Evolutionary conservation across 2,888 invertebrate species (phyloP), one percentile per base, ranked within the genome.

Genomic region (Nasonia oneida): DNA sequence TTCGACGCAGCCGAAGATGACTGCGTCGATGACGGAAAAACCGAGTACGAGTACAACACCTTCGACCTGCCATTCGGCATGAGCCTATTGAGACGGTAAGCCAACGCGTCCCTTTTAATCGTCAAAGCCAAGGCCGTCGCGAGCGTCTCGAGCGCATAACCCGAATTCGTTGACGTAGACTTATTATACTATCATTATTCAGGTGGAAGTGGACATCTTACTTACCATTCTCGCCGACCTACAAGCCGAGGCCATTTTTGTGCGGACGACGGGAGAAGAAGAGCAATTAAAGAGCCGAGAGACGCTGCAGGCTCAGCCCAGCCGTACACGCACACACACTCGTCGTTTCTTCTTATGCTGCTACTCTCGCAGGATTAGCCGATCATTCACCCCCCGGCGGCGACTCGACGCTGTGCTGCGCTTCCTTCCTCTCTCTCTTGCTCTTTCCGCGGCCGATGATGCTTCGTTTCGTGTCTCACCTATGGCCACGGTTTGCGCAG

Each of bases 41-140:
- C 23, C 29, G 47, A 94, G 23, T 93, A 93, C 6, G 91, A 93
- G 0, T 94, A 94, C 8, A 94, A 94, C 89, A 96, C 96, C 0
- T 97, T 97, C 88, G 96, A 96, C 92, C 96, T 97, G 89, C 97
- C 97, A 0, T 91, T 95, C 73, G 97, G 96, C 88, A 97, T 97
- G 97, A 91, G 90, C 15, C 89, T 94, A 5, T 92, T 97, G 12
- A 94, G 95, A 89, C 95, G 94, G 96, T 96, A 90, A 89, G 47
- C 73, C 47, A 3, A 14, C 29, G 37, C 10, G 10, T 73, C 73
- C 12, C 12, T 37, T 42, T 47, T n/a, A 15, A 39, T 39, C 42
- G 6, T 15, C 39, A 61, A 80, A 80, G 47, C 29, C 15, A 70
- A 53, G 8, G 33, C 23, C 37, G 6, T 61, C 18, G 23, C 61